phyloP scores from a whole-genome alignment of 2,888 invertebrate species.

The Laothoe populi region DNA sequence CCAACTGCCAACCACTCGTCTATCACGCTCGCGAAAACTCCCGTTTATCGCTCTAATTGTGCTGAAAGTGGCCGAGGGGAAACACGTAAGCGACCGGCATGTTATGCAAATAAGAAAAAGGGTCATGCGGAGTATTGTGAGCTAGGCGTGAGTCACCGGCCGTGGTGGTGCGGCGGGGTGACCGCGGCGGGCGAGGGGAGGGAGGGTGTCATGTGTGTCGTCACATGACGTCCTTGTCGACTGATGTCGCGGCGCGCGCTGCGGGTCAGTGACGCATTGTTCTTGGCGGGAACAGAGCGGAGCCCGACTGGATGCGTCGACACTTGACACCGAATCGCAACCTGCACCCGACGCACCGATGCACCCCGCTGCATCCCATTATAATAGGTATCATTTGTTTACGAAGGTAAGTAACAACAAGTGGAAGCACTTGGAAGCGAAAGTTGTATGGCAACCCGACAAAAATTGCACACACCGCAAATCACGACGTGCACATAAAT shows the following conservation, averaged over 20 bases:
- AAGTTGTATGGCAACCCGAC: not conserved
- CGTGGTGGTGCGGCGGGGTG: not conserved
- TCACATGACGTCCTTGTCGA: constrained; percentile 13
- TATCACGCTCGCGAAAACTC: not conserved
- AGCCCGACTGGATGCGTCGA: constrained; percentile 19
- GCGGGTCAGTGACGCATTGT: constrained; percentile 9
- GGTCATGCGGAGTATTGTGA: constrained; percentile 23
- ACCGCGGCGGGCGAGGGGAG: not conserved
- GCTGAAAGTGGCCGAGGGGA: not conserved
- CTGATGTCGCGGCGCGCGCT: not conserved
- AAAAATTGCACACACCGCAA: not conserved
- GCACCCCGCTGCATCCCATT: not conserved
- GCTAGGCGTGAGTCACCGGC: constrained; percentile 14
- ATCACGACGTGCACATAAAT: too few species aligned
- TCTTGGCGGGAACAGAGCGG: not conserved
- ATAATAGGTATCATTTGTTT: not conserved
- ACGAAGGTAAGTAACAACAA: too few species aligned
- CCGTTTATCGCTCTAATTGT: constrained; percentile 4
- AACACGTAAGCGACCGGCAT: constrained; percentile 19
- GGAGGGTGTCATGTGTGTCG: not conserved
- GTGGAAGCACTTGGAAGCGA: too few species aligned
- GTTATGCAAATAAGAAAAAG: constrained; percentile 29
- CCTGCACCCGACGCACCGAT: not conserved
- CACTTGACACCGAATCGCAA: constrained; percentile 2
- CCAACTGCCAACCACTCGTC: not conserved